Conservation (phyloP, 2,797 vertebrate genomes). For the Apogon hyalosoma region DNA sequence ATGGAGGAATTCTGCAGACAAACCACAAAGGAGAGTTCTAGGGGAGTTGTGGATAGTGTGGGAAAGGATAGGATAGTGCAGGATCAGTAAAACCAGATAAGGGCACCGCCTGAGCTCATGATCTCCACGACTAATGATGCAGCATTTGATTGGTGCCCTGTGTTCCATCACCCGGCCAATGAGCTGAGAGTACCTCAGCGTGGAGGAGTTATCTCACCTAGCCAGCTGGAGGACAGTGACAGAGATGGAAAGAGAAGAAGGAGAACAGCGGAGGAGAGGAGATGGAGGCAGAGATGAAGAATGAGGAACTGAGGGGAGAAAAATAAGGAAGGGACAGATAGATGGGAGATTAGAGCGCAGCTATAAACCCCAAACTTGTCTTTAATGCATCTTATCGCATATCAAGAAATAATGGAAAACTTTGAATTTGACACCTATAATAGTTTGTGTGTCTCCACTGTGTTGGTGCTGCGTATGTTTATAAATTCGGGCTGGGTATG, state of each 20-base stretch:
- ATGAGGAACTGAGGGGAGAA: slow-evolving; percentile 39
- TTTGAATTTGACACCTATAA: slow-evolving; percentile 24
- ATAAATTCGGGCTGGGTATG: background rate
- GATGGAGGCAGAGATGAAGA: slow-evolving; percentile 57
- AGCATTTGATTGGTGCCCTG: slow-evolving; percentile 62
- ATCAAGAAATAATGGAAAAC: slow-evolving; percentile 30
- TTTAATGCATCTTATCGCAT: slow-evolving; percentile 57
- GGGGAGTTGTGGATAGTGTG: slow-evolving; percentile 23
- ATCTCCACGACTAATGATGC: slow-evolving; percentile 69
- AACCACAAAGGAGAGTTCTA: slow-evolving; percentile 6
- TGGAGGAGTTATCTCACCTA: slow-evolving; percentile 80
- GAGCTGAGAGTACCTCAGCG: slow-evolving; percentile 55
- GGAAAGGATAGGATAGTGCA: slow-evolving; percentile 38
- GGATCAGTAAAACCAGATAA: slow-evolving; percentile 66
- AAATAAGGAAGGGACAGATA: slow-evolving; percentile 10
- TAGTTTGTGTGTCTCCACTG: background rate
- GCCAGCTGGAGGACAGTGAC: slow-evolving; percentile 80
- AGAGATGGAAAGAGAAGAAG: slow-evolving; percentile 70
- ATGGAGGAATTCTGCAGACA: slow-evolving; percentile 13
- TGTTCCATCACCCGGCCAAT: slow-evolving; percentile 63
- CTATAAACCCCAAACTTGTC: slow-evolving; percentile 48
- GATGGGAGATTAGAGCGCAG: slow-evolving; percentile 43
- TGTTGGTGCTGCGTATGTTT: background rate
- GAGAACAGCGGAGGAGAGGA: slow-evolving; percentile 48
- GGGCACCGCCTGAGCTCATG: slow-evolving; percentile 37